Conservation (phyloP, 2,797 vertebrate genomes). For the Urocyon cinereoargenteus region DNA sequence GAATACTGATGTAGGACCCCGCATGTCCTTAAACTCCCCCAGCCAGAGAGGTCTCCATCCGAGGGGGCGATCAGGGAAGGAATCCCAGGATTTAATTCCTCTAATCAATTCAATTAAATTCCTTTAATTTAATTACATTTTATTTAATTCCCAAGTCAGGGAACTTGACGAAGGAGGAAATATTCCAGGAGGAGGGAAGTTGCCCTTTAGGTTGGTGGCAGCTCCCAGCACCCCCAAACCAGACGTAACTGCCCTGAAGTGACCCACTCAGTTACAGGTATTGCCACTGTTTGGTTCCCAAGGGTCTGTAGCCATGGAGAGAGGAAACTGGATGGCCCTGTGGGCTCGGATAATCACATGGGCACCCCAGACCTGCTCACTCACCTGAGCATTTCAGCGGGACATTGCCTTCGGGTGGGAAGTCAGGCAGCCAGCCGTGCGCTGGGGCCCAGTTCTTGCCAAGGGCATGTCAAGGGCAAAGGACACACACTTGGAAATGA, state of each 20-base stretch:
- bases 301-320: not conserved
- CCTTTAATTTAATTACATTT: no score
- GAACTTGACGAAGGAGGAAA: not conserved
- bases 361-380: not conserved
- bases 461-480: not conserved
- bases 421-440: accelerated
- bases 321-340: not conserved
- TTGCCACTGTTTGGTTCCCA: not conserved
- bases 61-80: not conserved
- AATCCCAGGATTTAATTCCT: no score
- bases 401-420: not conserved
- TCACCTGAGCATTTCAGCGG: not conserved
- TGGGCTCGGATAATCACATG: not conserved
- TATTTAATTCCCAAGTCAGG: not conserved
- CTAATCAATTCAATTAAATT: no score
- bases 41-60: not conserved
- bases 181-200: no score
- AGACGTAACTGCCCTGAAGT: not conserved
- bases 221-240: not conserved
- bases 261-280: not conserved
- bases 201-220: not conserved
- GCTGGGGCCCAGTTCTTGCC: not conserved
- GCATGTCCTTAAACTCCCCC: not conserved
- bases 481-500: not conserved
- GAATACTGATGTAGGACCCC: not conserved